Evolutionary conservation across 1,140 invertebrate species (phyloP), one percentile per base, ranked within the genome.

Genomic region (Drosophila teissieri): DNA sequence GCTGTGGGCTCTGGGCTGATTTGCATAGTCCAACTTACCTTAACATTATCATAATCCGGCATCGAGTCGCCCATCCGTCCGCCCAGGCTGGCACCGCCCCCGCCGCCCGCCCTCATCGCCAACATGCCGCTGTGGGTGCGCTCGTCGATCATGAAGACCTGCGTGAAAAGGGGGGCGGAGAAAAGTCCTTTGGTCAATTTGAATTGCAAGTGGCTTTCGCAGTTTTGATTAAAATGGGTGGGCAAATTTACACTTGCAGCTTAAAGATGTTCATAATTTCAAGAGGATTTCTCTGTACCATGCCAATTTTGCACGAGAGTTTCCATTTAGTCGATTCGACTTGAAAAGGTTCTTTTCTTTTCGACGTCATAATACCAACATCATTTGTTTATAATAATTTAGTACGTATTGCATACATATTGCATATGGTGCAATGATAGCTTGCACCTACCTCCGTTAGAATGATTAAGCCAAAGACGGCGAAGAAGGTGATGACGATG

Each of bases 401-500:
- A 24, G 22, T 22, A 22, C n/a, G n/a, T n/a, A n/a, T n/a, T n/a
- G n/a, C n/a, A n/a, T n/a, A n/a, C n/a, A n/a, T n/a, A n/a, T n/a
- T n/a, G n/a, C n/a, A n/a, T n/a, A 31, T 31, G 31, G 24, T 24
- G 24, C 4, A 0, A 0, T 4, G 4, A 5, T 24, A 24, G 5
- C 24, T 24, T 4, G 24, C 6, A n/a, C 46, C 11, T 4, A 92
- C 91, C 93, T 97, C 96, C 39, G 96, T 97, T 44, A 97, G 93
- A 12, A 97, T 95, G 74, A 98, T 97, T 54, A 97, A 92, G 11
- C 95, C 96, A 83, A 97, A 98, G 39, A 98, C 95, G n/a, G 95
- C 96, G 90, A 97, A 97, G 92, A 98, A 97, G 93, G 97, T 96
- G 62, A 98, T 94, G 31, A 98, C 96, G 81, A 97, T 95, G 93